Conservation (phyloP, 2,888 invertebrate species). For the Vannuccia rotundouncinata region DNA sequence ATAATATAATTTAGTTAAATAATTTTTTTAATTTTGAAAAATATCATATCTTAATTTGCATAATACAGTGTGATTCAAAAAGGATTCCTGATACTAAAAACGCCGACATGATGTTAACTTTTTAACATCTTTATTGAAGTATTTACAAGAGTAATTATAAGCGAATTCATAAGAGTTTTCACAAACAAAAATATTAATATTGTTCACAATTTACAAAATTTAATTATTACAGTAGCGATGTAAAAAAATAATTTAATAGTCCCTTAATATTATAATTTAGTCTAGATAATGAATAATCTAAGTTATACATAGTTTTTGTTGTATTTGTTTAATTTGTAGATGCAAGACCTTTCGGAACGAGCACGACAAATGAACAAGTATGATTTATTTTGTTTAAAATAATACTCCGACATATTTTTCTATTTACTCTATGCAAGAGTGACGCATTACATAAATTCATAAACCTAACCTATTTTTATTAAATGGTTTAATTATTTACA, state of each 20-base stretch:
- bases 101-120: background rate
- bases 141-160: background rate
- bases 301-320: too few species aligned
- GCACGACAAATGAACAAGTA: slow-evolving; percentile 37
- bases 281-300: too few species aligned
- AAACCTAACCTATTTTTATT: too few species aligned
- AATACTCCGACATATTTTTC: background rate
- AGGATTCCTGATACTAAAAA: background rate
- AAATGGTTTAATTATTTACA: background rate
- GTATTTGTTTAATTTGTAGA: too few species aligned
- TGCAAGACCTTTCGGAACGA: slow-evolving; percentile 34
- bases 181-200: background rate
- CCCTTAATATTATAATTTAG: too few species aligned
- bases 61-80: background rate
- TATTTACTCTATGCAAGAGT: background rate
- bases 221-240: too few species aligned
- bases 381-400: background rate
- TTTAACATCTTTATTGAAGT: background rate
- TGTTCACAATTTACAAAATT: background rate
- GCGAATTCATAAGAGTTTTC: background rate
- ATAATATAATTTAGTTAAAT: too few species aligned
- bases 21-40: too few species aligned
- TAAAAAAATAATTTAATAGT: too few species aligned
- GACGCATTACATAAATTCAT: too few species aligned
- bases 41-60: too few species aligned